Conservation (phyloP, 2,113 vertebrate species). For the Trematocara unimaculatum region DNA sequence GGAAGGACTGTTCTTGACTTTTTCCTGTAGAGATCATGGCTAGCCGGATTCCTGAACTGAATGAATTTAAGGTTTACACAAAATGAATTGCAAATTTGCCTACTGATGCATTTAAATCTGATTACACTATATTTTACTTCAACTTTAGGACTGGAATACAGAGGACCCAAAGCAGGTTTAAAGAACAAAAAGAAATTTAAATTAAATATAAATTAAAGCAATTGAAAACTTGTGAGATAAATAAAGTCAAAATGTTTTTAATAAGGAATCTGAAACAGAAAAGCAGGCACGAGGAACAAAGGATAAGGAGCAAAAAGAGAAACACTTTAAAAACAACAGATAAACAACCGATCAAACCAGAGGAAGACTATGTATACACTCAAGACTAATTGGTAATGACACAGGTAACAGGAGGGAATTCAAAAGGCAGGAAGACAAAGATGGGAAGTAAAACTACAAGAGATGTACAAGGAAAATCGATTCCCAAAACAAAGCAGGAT, state of each 20-base stretch:
- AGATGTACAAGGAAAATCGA: neutral
- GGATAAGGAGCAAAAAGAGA: neutral
- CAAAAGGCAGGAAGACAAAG: neutral
- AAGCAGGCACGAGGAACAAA: neutral
- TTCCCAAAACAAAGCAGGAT: neutral
- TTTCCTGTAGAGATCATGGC: neutral
- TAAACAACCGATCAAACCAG: neutral
- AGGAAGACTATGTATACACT: neutral
- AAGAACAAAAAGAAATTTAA: neutral
- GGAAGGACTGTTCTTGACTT: neutral
- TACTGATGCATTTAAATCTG: neutral
- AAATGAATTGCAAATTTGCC: neutral
- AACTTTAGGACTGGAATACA: neutral
- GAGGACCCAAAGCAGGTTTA: neutral
- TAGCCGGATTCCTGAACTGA: neutral
- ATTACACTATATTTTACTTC: neutral
- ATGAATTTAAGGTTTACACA: neutral
- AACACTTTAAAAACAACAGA: neutral
- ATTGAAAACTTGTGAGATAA: neutral
- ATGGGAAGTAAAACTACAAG: neutral
- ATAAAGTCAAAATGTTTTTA: neutral
- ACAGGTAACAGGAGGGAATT: neutral
- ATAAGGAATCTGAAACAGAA: neutral
- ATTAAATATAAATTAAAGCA: neutral
- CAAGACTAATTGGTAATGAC: neutral